Base-by-base conservation (phyloP, 1,140 invertebrate genomes). In the Anadara kagoshimensis region DNA sequence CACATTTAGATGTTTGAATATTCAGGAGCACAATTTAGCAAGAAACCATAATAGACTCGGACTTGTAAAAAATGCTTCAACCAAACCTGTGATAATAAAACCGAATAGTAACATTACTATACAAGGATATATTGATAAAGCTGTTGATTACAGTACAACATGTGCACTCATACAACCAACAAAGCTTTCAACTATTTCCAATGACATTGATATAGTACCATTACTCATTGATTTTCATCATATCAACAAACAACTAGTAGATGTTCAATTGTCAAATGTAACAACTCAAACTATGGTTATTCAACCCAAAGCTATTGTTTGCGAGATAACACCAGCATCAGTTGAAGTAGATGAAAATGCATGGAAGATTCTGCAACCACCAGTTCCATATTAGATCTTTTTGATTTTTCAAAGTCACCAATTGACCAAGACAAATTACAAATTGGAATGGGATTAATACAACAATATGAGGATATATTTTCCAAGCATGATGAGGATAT, bases 21-120 rank as follows among this genome's bases (percentile, higher is more conserved):
- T 68, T 4, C 29, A 43, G 49, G 72, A 74, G 22, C 51, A 65
- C 29, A 22, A 67, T 49, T 43, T 67, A 24, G 5, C 20, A 36
- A 49, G 57, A 29, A 63, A 64, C 26, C 29, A 57, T 26, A 57
- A 58, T n/a, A 58, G 12, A 8, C n/a, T 58, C 3, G 56, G n/a
- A n/a, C n/a, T n/a, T n/a, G n/a, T 58, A 10, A 58, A 36, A 36
- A 58, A 58, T 58, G 56, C 56, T 20, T 16, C 14, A 29, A 29
- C 12, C 12, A 58, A 26, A 58, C 56, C 56, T 29, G 10, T 58
- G 12, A 58, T n/a, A 24, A 58, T 58, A 10, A 58, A 58, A n/a
- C 26, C 56, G 12, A 58, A 58, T 29, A 16, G 24, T 16, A 58
- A 24, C 5, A 22, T 29, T 20, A 24, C 12, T 24, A 58, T 58